phyloP scores from a whole-genome alignment of 2,888 invertebrate genomes.

The Tenodera sinensis region DNA sequence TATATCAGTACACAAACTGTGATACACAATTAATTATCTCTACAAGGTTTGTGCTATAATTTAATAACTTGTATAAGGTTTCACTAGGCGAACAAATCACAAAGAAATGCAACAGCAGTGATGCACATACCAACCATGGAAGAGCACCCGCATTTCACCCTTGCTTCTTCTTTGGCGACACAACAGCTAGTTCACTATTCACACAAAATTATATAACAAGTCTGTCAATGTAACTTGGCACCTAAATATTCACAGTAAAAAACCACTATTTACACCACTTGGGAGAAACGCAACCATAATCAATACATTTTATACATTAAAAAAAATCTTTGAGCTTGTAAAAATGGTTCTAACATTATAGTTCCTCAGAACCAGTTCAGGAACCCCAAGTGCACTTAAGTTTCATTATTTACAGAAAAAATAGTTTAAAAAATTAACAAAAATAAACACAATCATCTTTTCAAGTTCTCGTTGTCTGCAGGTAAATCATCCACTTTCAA shows the following conservation, averaged over 20 bases:
- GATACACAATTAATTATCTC: too few species aligned
- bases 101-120: too few species aligned
- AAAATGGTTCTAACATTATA: neutral
- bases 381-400: constrained; percentile 2
- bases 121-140: neutral
- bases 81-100: too few species aligned
- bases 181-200: neutral
- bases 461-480: neutral
- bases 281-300: neutral
- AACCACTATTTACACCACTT: neutral
- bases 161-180: neutral
- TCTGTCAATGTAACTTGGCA: neutral
- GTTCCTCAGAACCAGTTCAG: neutral
- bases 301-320: neutral
- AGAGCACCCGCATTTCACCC: neutral
- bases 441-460: neutral
- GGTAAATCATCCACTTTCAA: neutral
- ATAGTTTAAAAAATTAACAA: neutral
- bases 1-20: too few species aligned
- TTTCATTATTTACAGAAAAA: neutral
- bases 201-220: neutral
- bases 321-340: neutral
- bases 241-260: neutral
- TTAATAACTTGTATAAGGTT: too few species aligned
- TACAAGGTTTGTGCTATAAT: too few species aligned